Percentiles rank a stretch among this genome's conserved stretches.
These are phyloP conservation scores for Pygoscelis adeliae DNA, from an alignment of 2,113 vertebrate genomes.

Conservation along the genomic window DNA sequence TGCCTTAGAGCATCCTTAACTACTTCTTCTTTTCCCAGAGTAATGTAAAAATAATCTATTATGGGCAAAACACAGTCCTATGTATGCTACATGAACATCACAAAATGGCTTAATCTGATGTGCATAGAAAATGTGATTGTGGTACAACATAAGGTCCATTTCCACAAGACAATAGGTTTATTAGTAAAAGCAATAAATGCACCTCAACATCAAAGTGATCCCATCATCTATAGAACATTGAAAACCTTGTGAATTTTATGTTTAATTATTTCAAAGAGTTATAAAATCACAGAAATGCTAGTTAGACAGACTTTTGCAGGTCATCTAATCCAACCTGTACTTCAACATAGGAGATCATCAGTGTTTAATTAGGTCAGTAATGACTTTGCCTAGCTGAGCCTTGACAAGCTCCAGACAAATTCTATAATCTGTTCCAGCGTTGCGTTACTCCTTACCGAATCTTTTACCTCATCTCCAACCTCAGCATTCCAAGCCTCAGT, in stretches of 20 bases:
- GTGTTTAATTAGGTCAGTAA: not conserved
- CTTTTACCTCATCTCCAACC: not conserved
- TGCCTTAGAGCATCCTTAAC: not conserved
- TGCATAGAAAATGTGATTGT: not conserved
- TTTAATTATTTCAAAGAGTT: not conserved
- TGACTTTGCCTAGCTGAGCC: not conserved
- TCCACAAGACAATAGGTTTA: not conserved
- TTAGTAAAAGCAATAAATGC: not conserved
- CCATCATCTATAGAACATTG: not conserved
- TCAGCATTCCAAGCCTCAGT: not conserved
- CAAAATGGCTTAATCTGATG: not conserved
- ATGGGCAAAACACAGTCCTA: not conserved
- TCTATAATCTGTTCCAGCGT: not conserved
- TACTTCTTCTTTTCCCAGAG: not conserved
- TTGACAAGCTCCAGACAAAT: not conserved
- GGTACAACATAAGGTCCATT: not conserved
- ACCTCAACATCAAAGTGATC: not conserved
- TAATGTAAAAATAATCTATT: not conserved
- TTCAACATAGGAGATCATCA: not conserved
- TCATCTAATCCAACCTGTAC: not conserved
- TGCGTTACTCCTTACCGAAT: not conserved
- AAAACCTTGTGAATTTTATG: not conserved
- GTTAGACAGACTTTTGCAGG: not conserved
- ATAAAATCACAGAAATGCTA: not conserved
- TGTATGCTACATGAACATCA: not conserved